phyloP scores from a whole-genome alignment of 2,113 vertebrate species.

The Herpetotheres cachinnans region DNA sequence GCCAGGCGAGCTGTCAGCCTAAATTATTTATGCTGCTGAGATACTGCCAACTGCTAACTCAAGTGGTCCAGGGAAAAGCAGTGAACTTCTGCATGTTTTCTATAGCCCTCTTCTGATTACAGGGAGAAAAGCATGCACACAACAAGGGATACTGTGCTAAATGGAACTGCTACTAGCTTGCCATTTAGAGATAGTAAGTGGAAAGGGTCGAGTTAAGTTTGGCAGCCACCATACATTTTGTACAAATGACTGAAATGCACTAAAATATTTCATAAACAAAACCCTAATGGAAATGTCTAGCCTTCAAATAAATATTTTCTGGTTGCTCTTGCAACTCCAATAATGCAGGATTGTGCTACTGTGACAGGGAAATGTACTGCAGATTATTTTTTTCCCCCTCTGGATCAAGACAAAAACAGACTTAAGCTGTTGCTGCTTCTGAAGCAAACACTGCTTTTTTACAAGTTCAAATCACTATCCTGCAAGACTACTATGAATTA shows the following conservation, averaged over 20 bases:
- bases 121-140: background rate
- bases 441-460: background rate
- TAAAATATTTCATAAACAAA: slow-evolving; percentile 16
- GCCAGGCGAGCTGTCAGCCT: background rate
- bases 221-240: background rate
- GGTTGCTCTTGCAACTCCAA: background rate
- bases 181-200: background rate
- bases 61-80: slow-evolving; percentile 4
- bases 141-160: background rate
- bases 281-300: background rate
- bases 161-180: background rate
- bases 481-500: background rate
- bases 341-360: background rate
- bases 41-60: slow-evolving; percentile 5
- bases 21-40: slow-evolving; percentile 26
- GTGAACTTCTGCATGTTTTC: background rate
- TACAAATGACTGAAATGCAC: background rate
- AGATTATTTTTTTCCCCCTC: background rate
- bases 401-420: background rate
- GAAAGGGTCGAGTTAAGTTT: background rate
- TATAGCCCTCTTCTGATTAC: background rate
- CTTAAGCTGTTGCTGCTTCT: background rate
- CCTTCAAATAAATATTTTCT: slow-evolving; percentile 10
- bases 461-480: background rate
- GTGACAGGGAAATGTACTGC: background rate